These are phyloP conservation scores for Caenorhabditis inopinata DNA, from an alignment of 1,140 invertebrate genomes.

Conservation along the genomic window DNA sequence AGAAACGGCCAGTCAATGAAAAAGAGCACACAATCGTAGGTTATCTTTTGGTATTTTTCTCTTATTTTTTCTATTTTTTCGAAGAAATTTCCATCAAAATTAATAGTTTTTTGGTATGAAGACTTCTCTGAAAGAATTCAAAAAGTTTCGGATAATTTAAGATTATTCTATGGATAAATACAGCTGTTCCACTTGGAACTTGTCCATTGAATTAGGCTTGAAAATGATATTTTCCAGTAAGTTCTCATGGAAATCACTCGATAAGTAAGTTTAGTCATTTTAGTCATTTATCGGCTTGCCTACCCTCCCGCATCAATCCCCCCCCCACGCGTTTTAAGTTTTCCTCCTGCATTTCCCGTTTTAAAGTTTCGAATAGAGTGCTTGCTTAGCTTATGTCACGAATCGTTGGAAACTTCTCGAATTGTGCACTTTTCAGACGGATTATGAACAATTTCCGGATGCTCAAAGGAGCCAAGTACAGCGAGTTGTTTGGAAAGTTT, in stretches of 20 bases:
- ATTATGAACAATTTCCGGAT: conserved; percentile 55
- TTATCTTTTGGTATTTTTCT: not conserved
- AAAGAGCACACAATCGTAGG: conserved; percentile 53
- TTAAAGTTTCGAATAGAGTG: conserved; percentile 19
- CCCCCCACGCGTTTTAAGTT: too few species aligned
- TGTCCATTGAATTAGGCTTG: too few species aligned
- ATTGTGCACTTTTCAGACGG: conserved; percentile 44
- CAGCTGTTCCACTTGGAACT: too few species aligned
- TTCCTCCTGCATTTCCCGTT: not conserved
- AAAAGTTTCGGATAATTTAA: too few species aligned
- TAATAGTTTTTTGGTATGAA: too few species aligned
- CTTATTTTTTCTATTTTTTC: not conserved
- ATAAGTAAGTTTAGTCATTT: not conserved
- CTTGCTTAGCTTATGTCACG: conserved; percentile 25
- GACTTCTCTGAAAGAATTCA: too few species aligned
- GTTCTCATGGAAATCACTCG: not conserved
- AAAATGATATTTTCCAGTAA: not conserved
- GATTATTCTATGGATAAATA: too few species aligned
- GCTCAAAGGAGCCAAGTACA: conserved; percentile 60
- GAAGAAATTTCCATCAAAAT: not conserved
- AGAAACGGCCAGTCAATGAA: conserved; percentile 63
- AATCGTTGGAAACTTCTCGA: not conserved
- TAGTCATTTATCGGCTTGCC: not conserved
- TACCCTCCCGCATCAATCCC: too few species aligned
- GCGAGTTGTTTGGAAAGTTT: conserved; percentile 60